Evolutionary conservation across 2,888 invertebrate species (phyloP).

Genomic region (Tortrix viridana): DNA sequence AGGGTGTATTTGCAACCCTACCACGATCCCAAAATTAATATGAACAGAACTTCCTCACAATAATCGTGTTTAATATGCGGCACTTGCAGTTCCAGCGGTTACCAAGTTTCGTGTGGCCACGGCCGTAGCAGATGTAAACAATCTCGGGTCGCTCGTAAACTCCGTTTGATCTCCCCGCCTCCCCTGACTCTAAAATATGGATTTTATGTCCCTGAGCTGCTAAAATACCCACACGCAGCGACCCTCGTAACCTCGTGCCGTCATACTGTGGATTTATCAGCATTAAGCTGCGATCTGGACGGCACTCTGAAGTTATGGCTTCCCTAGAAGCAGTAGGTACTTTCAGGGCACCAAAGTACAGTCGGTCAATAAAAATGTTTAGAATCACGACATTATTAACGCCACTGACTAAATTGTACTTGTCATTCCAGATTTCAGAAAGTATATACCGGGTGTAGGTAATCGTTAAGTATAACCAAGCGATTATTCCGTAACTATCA

Average conservation of each 20-base stretch:
- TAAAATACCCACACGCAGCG: conserved; percentile 71
- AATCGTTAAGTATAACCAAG: too few relatives aligned
- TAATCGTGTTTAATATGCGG: conserved; percentile 55
- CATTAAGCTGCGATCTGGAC: conserved; percentile 27
- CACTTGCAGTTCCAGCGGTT: conserved; percentile 72
- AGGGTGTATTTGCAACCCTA: conserved; percentile 20
- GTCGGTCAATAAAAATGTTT: too few relatives aligned
- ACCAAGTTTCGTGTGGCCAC: conserved; percentile 76
- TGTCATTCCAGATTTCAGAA: too few relatives aligned
- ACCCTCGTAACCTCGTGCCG: conserved; percentile 69
- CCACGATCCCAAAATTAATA: conserved; percentile 34
- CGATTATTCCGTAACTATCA: too few relatives aligned
- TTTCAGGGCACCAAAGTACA: too few relatives aligned
- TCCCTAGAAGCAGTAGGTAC: not conserved
- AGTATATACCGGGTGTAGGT: too few relatives aligned
- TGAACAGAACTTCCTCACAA: conserved; percentile 43
- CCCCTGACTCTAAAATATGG: conserved; percentile 76
- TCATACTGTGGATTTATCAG: conserved; percentile 40
- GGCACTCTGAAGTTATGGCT: conserved; percentile 15
- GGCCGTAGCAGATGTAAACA: conserved; percentile 83
- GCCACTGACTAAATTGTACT: too few relatives aligned
- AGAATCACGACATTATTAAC: too few relatives aligned
- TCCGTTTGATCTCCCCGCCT: conserved; percentile 79
- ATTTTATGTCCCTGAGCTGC: conserved; percentile 79
- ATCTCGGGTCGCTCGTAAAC: conserved; percentile 80